Evolutionary conservation across 2,888 invertebrate genomes (phyloP).

Genomic region (Ophraella communa): DNA sequence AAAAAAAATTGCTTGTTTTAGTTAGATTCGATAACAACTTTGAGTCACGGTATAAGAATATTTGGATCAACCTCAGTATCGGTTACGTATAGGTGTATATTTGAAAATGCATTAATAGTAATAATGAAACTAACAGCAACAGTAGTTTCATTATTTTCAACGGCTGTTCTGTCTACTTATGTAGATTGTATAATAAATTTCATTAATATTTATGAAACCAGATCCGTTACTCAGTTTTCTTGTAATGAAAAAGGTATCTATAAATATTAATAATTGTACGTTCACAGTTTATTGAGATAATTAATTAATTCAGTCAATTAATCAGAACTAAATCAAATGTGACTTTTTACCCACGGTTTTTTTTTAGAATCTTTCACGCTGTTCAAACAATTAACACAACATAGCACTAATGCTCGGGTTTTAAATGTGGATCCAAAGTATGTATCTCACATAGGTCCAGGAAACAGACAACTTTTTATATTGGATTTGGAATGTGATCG

Average conservation of each 20-base stretch:
- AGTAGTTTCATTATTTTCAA: not conserved
- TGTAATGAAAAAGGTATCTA: slow-evolving; percentile 28
- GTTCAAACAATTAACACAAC: slow-evolving; percentile 36
- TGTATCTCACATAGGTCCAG: slow-evolving; percentile 35
- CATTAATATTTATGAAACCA: slow-evolving; percentile 13
- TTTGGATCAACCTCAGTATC: not conserved
- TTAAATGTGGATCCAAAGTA: slow-evolving; percentile 24
- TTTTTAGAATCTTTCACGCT: slow-evolving; percentile 37
- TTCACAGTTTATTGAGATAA: no score
- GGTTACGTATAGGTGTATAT: not conserved
- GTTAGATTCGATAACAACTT: not conserved
- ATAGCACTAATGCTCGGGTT: slow-evolving; percentile 32
- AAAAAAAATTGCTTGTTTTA: not conserved
- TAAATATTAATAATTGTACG: no score
- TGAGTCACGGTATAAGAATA: not conserved
- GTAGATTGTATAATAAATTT: slow-evolving; percentile 22
- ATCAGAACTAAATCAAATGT: no score
- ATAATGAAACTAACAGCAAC: not conserved
- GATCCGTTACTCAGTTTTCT: slow-evolving; percentile 11
- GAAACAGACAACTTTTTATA: slow-evolving; percentile 55
- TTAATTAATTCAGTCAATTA: no score
- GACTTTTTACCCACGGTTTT: not conserved
- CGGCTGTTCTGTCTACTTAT: not conserved
- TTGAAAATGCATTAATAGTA: not conserved
- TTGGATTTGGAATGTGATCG: slow-evolving; percentile 59